Evolutionary conservation across 1,140 invertebrate genomes (phyloP), one percentile per base, ranked within the genome.

Genomic region (Bombus soroeensis): DNA sequence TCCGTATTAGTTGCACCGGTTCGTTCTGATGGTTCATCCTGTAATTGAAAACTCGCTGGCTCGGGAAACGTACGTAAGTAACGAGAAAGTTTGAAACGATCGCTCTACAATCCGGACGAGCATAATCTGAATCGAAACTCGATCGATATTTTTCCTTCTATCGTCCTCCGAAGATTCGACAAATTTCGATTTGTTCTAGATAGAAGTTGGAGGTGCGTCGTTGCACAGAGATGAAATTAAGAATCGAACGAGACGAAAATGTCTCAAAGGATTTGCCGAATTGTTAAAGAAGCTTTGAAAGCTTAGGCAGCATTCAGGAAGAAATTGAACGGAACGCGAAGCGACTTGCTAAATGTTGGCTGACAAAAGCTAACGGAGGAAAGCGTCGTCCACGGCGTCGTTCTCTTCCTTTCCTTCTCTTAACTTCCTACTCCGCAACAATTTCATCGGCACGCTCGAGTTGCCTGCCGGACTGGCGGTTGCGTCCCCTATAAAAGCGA

Each of bases 401-500:
- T 77, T 85, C 83, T 90, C 90, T 91, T 91, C 84, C 87, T 86
- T 87, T 87, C 87, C 84, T 90, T 66, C 87, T 87, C 81, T 88
- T 82, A 84, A 88, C 91, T 93, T 93, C 92, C 91, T 92, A 91
- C 91, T 86, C 88, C 87, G 77, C 89, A 86, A 92, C 91, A 87
- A 91, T 92, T 92, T 91, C 92, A 91, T 87, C 87, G 90, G 92
- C 86, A 92, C 92, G 92, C 90, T 92, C 90, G 87, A 90, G 87
- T 90, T 91, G 88, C 78, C 85, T 78, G 85, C 70, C 81, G 76
- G 86, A 84, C 88, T 86, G 85, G 75, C 62, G 80, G 81, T 83
- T 79, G 87, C 85, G 87, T 88, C 89, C 88, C 89, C 88, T 94
- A 94, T 94, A 94, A 94, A 94, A 94, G 93, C 93, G 88, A 91